Evolutionary conservation across 2,797 vertebrate species (phyloP).

Genomic region (Gymnocypris eckloni): DNA sequence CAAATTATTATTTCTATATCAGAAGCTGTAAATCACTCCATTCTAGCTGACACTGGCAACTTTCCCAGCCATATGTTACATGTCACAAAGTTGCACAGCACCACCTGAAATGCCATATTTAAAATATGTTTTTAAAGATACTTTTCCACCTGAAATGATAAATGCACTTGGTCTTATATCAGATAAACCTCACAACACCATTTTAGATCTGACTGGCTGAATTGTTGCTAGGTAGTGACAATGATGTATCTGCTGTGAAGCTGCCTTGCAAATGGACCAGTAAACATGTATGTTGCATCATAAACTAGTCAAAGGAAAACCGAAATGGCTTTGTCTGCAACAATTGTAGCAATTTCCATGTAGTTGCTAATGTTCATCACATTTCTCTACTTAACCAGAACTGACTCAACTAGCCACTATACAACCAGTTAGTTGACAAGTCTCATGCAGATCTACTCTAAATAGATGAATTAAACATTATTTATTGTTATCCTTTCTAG

Average conservation of each 20-base stretch:
- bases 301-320: neutral
- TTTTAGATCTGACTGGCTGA: conserved; percentile 30
- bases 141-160: conserved; percentile 36
- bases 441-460: neutral
- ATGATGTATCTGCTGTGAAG: conserved; percentile 12
- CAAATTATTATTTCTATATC: conserved; percentile 75
- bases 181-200: neutral
- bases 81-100: conserved; percentile 46
- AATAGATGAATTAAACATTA: neutral
- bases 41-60: conserved; percentile 63
- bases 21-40: conserved; percentile 74
- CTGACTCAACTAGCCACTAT: neutral
- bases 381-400: neutral
- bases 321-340: neutral
- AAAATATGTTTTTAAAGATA: conserved; percentile 26
- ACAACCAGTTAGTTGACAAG: neutral
- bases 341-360: neutral
- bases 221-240: conserved; percentile 8
- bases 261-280: neutral
- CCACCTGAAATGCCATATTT: conserved; percentile 37
- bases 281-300: neutral
- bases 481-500: conserved; percentile 69
- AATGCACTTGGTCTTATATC: conserved; percentile 41
- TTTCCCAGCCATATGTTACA: conserved; percentile 53
- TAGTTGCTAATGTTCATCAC: conserved; percentile 42